Conservation (phyloP, 2,113 vertebrate genomes). For the Brachirus orientalis region DNA sequence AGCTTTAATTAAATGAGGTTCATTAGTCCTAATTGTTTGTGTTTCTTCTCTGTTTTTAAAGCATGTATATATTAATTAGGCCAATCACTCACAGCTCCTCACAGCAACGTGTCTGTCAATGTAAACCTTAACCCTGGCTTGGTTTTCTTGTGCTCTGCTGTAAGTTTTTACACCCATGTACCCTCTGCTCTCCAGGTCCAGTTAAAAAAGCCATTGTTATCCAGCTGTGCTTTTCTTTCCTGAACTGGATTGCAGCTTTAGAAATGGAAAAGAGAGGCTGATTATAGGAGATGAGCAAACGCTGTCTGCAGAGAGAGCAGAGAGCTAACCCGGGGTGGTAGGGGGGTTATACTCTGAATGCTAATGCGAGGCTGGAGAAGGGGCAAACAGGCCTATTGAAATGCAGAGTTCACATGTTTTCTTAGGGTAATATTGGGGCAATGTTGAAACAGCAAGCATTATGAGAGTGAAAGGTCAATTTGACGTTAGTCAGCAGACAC, state of each 20-base stretch:
- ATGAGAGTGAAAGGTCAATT: slow-evolving; percentile 74
- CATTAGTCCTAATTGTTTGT: slow-evolving; percentile 65
- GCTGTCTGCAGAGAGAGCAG: slow-evolving; percentile 55
- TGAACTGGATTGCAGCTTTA: slow-evolving; percentile 63
- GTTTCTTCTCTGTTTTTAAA: slow-evolving; percentile 46
- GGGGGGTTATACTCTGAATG: slow-evolving; percentile 74
- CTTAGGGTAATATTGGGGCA: slow-evolving; percentile 82
- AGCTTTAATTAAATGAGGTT: slow-evolving; percentile 44
- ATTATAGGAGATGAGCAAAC: slow-evolving; percentile 75
- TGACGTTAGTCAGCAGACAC: slow-evolving; percentile 69
- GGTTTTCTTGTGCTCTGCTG: slow-evolving; percentile 31
- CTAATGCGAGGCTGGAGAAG: slow-evolving; percentile 78
- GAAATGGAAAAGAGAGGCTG: slow-evolving; percentile 72
- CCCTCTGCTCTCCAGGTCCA: slow-evolving; percentile 43
- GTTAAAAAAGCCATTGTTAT: slow-evolving; percentile 64
- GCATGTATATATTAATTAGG: slow-evolving; percentile 45
- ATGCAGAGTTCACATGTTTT: slow-evolving; percentile 82
- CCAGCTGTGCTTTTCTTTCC: slow-evolving; percentile 78
- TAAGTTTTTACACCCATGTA: slow-evolving; percentile 65
- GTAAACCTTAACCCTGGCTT: slow-evolving; percentile 50
- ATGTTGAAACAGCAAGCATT: slow-evolving; percentile 71
- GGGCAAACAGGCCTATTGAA: slow-evolving; percentile 81
- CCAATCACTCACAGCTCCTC: slow-evolving; percentile 41
- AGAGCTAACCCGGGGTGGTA: slow-evolving; percentile 43
- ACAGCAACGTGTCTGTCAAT: slow-evolving; percentile 44